Percentiles rank a stretch among this genome's conserved stretches.
phyloP scores from a whole-genome alignment of 2,113 vertebrate species.

The Eidolon helvum region DNA sequence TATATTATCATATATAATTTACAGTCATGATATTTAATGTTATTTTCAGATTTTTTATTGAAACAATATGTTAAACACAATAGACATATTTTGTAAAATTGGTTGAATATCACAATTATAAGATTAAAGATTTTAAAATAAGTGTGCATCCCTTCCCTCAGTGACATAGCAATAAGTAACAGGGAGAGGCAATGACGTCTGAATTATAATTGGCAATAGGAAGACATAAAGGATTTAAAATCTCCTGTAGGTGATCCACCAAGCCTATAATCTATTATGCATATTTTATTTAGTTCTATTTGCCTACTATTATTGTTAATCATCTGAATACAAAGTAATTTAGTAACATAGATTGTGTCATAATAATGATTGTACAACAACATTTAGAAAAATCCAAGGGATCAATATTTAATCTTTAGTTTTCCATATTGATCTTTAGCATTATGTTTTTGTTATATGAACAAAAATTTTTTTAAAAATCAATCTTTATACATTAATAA shows the following conservation, averaged over 20 bases:
- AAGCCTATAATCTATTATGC: neutral
- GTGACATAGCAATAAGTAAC: neutral
- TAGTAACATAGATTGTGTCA: neutral
- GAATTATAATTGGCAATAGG: neutral
- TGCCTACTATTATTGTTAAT: neutral
- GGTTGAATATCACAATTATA: neutral
- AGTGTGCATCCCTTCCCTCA: neutral
- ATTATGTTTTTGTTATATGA: neutral
- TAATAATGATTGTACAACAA: neutral
- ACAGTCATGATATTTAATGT: neutral
- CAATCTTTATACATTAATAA: neutral
- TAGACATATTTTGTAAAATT: neutral
- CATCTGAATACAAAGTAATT: neutral
- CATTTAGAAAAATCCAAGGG: neutral
- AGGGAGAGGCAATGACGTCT: neutral
- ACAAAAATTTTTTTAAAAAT: neutral
- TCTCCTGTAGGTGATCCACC: neutral
- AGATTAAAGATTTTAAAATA: neutral
- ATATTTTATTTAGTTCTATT: neutral
- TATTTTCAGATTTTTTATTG: neutral
- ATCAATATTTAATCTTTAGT: neutral
- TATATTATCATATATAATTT: no score
- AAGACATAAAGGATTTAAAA: neutral
- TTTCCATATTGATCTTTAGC: neutral
- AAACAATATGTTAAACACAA: neutral